Conservation (phyloP, 2,113 vertebrate species). For the Rhizomys pruinosus region DNA sequence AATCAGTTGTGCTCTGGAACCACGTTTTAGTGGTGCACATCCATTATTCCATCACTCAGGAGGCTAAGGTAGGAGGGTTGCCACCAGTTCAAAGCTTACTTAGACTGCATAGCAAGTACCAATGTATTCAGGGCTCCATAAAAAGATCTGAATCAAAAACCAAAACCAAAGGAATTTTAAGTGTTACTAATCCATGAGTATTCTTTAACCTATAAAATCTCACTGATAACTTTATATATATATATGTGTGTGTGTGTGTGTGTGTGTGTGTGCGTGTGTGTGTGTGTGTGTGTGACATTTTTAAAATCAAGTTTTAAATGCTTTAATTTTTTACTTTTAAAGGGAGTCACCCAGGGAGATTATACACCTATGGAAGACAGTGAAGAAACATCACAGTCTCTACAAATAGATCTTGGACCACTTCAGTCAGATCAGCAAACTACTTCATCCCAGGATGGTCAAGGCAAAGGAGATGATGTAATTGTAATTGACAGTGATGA, state of each 20-base stretch:
- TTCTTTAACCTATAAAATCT: neutral
- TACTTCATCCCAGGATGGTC: conserved; percentile 87
- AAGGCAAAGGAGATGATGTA: conserved; percentile 91
- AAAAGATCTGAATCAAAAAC: neutral
- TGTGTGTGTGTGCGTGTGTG: too few species aligned
- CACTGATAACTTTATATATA: conserved; percentile 28
- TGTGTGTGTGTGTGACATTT: too few species aligned
- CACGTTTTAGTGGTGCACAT: neutral
- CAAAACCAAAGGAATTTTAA: conserved; percentile 6
- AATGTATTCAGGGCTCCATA: neutral
- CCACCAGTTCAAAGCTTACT: neutral
- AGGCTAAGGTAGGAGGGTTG: neutral
- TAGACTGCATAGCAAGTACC: neutral
- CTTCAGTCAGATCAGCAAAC: conserved; percentile 88
- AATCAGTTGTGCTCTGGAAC: conserved; percentile 34
- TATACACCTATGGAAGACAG: conserved; percentile 91
- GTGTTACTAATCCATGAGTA: neutral
- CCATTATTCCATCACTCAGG: neutral
- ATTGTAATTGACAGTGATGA: conserved; percentile 96
- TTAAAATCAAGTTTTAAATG: neutral
- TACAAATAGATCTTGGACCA: conserved; percentile 89
- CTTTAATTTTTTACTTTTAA: conserved; percentile 16
- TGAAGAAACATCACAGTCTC: conserved; percentile 90
- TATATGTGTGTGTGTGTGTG: too few species aligned
- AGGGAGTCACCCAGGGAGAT: conserved; percentile 92